These are phyloP conservation scores for Parambassis ranga DNA, from an alignment of 2,797 vertebrate species.

Conservation along the genomic window DNA sequence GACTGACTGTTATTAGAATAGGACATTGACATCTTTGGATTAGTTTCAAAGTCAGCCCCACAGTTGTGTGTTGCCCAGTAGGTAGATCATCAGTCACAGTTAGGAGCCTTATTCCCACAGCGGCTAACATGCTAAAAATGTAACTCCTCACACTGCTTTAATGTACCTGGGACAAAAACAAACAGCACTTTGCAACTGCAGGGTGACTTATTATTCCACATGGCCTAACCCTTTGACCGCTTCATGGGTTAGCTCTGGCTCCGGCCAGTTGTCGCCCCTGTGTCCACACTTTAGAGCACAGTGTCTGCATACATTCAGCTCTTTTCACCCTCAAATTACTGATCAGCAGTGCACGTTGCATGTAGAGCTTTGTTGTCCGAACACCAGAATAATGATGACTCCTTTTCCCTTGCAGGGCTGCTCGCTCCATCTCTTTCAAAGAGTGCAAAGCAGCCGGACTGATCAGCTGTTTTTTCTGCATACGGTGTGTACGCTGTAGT, in stretches of 20 bases:
- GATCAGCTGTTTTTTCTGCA: slow-evolving; percentile 48
- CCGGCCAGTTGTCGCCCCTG: too few species aligned
- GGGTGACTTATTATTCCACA: neutral
- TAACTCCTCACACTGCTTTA: neutral
- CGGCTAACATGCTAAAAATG: neutral
- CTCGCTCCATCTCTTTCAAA: slow-evolving; percentile 43
- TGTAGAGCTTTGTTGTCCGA: slow-evolving; percentile 38
- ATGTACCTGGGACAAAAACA: neutral
- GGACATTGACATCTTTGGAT: too few species aligned
- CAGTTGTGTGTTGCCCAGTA: neutral
- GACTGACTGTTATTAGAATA: too few species aligned
- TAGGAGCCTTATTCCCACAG: neutral
- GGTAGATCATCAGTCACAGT: neutral
- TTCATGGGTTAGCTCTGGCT: too few species aligned
- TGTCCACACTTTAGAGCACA: too few species aligned
- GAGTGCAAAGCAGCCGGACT: slow-evolving; percentile 10
- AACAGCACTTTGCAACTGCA: neutral
- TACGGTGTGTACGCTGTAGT: slow-evolving; percentile 7
- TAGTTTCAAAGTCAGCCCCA: too few species aligned
- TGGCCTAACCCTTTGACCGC: neutral
- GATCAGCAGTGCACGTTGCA: slow-evolving; percentile 57
- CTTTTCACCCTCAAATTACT: slow-evolving; percentile 37
- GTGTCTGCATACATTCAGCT: neutral
- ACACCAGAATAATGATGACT: slow-evolving; percentile 64
- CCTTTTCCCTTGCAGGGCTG: neutral